These are phyloP conservation scores for Pseudolaguvia tuberculata DNA, from an alignment of 2,113 vertebrate species.

Conservation along the genomic window DNA sequence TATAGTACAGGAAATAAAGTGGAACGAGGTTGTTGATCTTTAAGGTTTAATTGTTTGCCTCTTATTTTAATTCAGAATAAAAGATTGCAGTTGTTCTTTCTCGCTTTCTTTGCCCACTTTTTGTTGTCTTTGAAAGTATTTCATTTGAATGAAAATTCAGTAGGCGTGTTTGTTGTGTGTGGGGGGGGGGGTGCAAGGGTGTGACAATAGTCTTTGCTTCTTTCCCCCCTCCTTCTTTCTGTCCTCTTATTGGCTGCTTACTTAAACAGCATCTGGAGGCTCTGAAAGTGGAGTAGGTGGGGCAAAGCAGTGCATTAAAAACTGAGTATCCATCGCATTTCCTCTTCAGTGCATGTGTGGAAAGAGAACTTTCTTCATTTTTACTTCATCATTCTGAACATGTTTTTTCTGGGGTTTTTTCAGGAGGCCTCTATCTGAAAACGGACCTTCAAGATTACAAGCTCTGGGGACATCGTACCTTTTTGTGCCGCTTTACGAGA, in stretches of 20 bases:
- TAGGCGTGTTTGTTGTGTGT: constrained; percentile 65
- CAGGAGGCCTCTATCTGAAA: constrained; percentile 16
- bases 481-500: constrained; percentile 17
- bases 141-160: constrained; percentile 75
- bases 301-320: constrained; percentile 65
- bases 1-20: neutral
- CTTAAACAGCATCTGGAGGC: constrained; percentile 52
- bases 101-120: constrained; percentile 31
- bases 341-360: constrained; percentile 55
- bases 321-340: constrained; percentile 62
- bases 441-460: constrained; percentile 20
- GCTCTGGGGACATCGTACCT: neutral
- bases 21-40: neutral
- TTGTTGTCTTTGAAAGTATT: constrained; percentile 67
- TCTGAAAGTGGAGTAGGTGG: constrained; percentile 53
- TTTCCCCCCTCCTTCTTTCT: constrained; percentile 42
- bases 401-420: constrained; percentile 29
- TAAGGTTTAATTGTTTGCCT: constrained; percentile 35
- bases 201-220: constrained; percentile 56
- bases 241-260: constrained; percentile 57
- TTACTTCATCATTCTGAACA: constrained; percentile 30
- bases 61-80: constrained; percentile 61
- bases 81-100: constrained; percentile 66
- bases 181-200: constrained; percentile 57
- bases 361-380: constrained; percentile 10